A percentile compares a stretch with the other conserved stretches of the same genome.
These are phyloP conservation scores for Venustoraphidia nigricollis DNA, from an alignment of 2,888 invertebrate species.

Conservation along the genomic window DNA sequence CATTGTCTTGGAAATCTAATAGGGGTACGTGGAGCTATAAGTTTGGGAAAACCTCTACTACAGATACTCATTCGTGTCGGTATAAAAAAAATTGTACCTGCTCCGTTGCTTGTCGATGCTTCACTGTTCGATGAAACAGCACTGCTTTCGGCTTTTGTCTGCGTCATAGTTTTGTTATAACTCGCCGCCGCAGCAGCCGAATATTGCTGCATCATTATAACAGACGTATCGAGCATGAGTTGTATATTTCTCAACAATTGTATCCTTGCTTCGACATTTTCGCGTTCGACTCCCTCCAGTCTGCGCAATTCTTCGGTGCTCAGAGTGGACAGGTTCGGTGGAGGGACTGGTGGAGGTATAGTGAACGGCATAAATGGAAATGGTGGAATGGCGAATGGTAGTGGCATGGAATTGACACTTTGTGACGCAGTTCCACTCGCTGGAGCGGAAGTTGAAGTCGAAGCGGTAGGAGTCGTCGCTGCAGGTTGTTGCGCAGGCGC, in stretches of 20 bases:
- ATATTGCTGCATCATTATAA: constrained; percentile 89
- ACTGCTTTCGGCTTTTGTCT: constrained; percentile 6
- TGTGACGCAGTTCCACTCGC: constrained; percentile 9
- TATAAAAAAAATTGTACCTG: neutral
- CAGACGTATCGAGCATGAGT: constrained; percentile 83
- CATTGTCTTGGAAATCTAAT: too few relatives aligned
- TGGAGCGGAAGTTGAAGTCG: constrained; percentile 6
- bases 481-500: constrained; percentile 7
- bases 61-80: too few relatives aligned
- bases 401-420: constrained; percentile 14
- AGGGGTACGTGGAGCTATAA: too few relatives aligned
- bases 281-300: constrained; percentile 81
- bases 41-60: too few relatives aligned
- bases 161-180: constrained; percentile 10
- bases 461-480: constrained; percentile 10
- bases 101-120: constrained; percentile 10
- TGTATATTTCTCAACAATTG: constrained; percentile 59
- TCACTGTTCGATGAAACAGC: constrained; percentile 11
- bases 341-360: constrained; percentile 62
- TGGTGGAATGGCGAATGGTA: constrained; percentile 35
- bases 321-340: constrained; percentile 55
- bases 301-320: constrained; percentile 68
- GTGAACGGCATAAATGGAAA: constrained; percentile 37
- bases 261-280: constrained; percentile 80
- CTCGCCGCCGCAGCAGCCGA: constrained; percentile 42